phyloP scores from a whole-genome alignment of 2,797 vertebrate species.

The Carcharodon carcharias region DNA sequence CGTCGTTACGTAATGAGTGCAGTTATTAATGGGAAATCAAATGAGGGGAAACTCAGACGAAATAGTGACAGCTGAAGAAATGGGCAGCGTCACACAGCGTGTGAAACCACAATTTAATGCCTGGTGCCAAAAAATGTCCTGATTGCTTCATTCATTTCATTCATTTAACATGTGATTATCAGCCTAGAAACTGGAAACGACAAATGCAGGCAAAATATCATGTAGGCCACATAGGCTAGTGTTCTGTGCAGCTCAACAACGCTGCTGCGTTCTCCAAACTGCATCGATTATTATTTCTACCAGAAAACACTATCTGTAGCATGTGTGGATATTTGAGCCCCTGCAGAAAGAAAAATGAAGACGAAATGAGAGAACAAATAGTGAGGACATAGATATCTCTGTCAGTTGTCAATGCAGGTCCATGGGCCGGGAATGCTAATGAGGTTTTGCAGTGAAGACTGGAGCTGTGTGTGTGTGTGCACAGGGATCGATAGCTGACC shows the following conservation, averaged over 20 bases:
- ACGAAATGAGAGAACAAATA: slow-evolving; percentile 69
- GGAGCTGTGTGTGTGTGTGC: slow-evolving; percentile 49
- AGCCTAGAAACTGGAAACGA: background rate
- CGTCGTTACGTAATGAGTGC: slow-evolving; percentile 23
- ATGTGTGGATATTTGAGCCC: slow-evolving; percentile 26
- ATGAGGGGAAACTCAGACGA: slow-evolving; percentile 29
- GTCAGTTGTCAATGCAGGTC: slow-evolving; percentile 86
- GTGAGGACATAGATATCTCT: slow-evolving; percentile 85
- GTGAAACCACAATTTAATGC: slow-evolving; percentile 38
- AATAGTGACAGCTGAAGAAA: slow-evolving; percentile 32
- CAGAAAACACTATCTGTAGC: background rate
- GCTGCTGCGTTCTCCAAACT: background rate
- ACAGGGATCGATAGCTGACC: slow-evolving; percentile 71
- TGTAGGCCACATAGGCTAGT: slow-evolving; percentile 9
- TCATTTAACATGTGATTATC: slow-evolving; percentile 31
- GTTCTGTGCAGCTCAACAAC: background rate
- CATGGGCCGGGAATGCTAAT: slow-evolving; percentile 87
- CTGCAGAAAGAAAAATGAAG: slow-evolving; percentile 62
- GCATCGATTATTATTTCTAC: slow-evolving; percentile 22
- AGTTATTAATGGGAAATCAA: slow-evolving; percentile 34
- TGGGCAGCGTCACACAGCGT: slow-evolving; percentile 35
- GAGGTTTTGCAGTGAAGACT: slow-evolving; percentile 55
- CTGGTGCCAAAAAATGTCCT: slow-evolving; percentile 27
- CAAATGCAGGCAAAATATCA: slow-evolving; percentile 21
- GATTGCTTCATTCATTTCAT: slow-evolving; percentile 36